Conservation (phyloP, 2,888 invertebrate species). For the Aleiodes leptofemur region DNA sequence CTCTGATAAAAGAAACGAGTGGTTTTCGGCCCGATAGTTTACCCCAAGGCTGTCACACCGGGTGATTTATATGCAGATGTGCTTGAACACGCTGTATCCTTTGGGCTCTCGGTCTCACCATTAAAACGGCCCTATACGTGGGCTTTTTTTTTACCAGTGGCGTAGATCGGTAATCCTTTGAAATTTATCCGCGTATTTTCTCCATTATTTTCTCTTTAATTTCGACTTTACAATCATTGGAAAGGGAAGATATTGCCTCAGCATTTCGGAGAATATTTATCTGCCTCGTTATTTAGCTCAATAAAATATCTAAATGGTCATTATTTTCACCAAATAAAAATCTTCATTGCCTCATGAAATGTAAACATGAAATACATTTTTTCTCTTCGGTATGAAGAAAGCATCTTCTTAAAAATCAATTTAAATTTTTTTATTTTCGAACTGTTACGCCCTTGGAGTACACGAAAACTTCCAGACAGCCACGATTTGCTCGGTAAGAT, state of each 20-base stretch:
- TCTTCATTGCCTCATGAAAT: too few relatives aligned
- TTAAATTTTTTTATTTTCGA: background rate
- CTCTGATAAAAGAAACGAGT: constrained; percentile 9
- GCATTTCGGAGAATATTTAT: too few relatives aligned
- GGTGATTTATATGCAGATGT: constrained; percentile 73
- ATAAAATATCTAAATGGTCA: too few relatives aligned
- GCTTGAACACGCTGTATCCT: constrained; percentile 53
- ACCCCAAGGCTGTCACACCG: constrained; percentile 56
- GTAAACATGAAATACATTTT: too few relatives aligned
- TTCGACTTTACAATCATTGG: too few relatives aligned
- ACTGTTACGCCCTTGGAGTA: constrained; percentile 60
- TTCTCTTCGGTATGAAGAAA: background rate
- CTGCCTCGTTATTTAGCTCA: too few relatives aligned
- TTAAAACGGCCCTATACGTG: constrained; percentile 26
- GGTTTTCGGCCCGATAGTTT: constrained; percentile 29
- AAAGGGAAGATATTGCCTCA: too few relatives aligned
- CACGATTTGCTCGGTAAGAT: constrained; percentile 63
- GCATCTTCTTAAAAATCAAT: constrained; percentile 36
- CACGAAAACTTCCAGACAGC: constrained; percentile 62
- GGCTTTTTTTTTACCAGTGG: constrained; percentile 23
- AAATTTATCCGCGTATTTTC: too few relatives aligned
- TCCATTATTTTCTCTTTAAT: too few relatives aligned
- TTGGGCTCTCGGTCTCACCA: constrained; percentile 37
- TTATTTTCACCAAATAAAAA: too few relatives aligned
- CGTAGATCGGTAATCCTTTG: background rate